Evolutionary conservation across 2,888 invertebrate genomes (phyloP).

Genomic region (Druceiella hillmani): DNA sequence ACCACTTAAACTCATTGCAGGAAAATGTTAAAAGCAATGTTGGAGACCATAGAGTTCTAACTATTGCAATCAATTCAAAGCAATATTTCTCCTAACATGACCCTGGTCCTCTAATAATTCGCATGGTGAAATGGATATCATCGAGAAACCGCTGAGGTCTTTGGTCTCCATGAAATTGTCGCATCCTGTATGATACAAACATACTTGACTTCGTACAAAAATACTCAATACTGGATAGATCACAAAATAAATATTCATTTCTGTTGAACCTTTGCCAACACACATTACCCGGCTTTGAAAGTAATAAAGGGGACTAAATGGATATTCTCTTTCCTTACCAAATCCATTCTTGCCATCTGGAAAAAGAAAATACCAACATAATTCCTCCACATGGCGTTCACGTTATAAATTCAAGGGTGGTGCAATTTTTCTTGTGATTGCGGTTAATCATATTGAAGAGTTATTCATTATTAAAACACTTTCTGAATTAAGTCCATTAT

Average conservation of each 20-base stretch:
- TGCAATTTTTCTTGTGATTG: conserved; percentile 4
- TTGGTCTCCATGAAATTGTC: conserved; percentile 19
- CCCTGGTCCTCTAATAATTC: conserved; percentile 28
- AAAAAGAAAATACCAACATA: no score
- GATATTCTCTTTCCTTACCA: no score
- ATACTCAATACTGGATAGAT: conserved; percentile 26
- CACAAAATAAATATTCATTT: conserved; percentile 28
- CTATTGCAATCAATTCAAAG: conserved; percentile 28
- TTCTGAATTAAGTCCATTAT: conserved; percentile 11
- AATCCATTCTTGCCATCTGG: no score
- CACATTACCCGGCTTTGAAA: conserved; percentile 11
- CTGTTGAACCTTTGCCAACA: conserved; percentile 20
- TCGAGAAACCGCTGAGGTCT: no score
- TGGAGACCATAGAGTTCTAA: conserved; percentile 29
- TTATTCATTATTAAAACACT: conserved; percentile 8
- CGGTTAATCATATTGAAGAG: conserved; percentile 3
- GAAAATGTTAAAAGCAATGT: conserved; percentile 28
- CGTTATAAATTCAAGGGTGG: no score
- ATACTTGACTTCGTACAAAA: conserved; percentile 25
- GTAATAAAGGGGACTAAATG: conserved; percentile 13
- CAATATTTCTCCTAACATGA: conserved; percentile 27
- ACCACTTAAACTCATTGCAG: conserved; percentile 28
- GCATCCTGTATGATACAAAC: conserved; percentile 27
- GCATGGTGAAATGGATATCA: no score
- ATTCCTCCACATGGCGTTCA: no score